Evolutionary conservation across 1,140 invertebrate genomes (phyloP).

Genomic region (Apis florea): DNA sequence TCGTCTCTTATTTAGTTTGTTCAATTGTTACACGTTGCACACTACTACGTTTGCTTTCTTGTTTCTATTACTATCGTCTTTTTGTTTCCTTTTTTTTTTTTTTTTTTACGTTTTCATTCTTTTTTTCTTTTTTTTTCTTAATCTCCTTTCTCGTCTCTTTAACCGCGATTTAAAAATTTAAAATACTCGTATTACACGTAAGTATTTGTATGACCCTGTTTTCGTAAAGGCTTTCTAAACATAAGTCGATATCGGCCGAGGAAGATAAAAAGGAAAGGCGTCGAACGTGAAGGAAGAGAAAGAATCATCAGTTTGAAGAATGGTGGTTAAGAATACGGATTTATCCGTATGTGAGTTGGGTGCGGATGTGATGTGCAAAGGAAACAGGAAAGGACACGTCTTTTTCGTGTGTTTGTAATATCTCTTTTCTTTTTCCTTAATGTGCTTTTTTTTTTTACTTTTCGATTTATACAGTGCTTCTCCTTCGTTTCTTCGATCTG

Average conservation of each 20-base stretch:
- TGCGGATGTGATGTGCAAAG: slow-evolving; percentile 12
- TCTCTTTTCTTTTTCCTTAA: neutral
- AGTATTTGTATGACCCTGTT: slow-evolving; percentile 79
- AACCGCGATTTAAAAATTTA: slow-evolving; percentile 71
- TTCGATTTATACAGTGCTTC: neutral
- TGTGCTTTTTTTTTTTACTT: neutral
- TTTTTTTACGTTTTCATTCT: slow-evolving; percentile 48
- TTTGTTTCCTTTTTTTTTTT: slow-evolving; percentile 38
- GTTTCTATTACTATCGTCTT: slow-evolving; percentile 33
- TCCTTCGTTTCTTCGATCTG: neutral
- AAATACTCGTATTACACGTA: slow-evolving; percentile 78
- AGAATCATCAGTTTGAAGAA: slow-evolving; percentile 27
- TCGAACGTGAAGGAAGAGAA: slow-evolving; percentile 38
- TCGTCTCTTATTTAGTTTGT: slow-evolving; percentile 19
- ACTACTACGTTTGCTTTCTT: slow-evolving; percentile 35
- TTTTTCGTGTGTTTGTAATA: slow-evolving; percentile 1
- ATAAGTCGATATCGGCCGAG: slow-evolving; percentile 75
- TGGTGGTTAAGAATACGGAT: neutral
- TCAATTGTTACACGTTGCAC: slow-evolving; percentile 36
- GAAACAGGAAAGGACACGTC: slow-evolving; percentile 10
- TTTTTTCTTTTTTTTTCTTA: slow-evolving; percentile 40
- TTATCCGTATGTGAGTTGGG: slow-evolving; percentile 4
- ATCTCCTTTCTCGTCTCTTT: slow-evolving; percentile 53
- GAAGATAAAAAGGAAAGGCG: slow-evolving; percentile 53
- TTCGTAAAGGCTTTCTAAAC: slow-evolving; percentile 79